Conservation (phyloP, 2,797 vertebrate genomes). For the Micrastur ruficollis region DNA sequence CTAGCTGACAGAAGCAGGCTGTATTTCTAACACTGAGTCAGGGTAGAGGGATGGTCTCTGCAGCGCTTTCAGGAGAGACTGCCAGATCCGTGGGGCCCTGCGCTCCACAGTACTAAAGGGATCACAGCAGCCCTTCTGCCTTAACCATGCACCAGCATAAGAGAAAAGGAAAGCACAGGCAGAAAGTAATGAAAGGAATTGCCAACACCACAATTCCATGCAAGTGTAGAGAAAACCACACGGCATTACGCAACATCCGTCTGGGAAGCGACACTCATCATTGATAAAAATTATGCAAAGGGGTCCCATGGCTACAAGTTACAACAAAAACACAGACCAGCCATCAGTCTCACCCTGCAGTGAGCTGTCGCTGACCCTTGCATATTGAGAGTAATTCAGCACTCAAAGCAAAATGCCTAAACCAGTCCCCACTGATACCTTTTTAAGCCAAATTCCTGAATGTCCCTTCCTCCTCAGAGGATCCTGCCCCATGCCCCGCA, state of each 20-base stretch:
- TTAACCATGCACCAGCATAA: neutral
- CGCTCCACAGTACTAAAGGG: accelerated
- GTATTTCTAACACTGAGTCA: neutral
- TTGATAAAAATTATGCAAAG: slow-evolving; percentile 45
- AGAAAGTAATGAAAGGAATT: neutral
- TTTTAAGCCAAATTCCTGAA: neutral
- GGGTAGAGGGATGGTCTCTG: neutral
- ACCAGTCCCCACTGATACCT: neutral
- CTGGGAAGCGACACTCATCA: slow-evolving; percentile 10
- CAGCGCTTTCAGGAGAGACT: neutral
- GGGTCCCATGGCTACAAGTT: neutral
- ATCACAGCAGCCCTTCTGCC: neutral
- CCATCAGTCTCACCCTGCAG: neutral
- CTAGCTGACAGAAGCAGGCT: neutral
- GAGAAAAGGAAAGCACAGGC: neutral
- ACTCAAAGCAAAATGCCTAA: neutral
- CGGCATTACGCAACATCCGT: neutral
- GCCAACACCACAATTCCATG: neutral
- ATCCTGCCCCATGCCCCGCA: neutral
- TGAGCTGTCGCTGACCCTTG: neutral
- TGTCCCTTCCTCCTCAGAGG: neutral
- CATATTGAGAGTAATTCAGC: neutral
- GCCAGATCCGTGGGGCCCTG: accelerated
- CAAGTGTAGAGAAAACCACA: neutral
- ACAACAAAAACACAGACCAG: neutral